These are phyloP conservation scores for Chelidonichthys spinosus DNA, from an alignment of 2,797 vertebrate genomes.

Conservation along the genomic window DNA sequence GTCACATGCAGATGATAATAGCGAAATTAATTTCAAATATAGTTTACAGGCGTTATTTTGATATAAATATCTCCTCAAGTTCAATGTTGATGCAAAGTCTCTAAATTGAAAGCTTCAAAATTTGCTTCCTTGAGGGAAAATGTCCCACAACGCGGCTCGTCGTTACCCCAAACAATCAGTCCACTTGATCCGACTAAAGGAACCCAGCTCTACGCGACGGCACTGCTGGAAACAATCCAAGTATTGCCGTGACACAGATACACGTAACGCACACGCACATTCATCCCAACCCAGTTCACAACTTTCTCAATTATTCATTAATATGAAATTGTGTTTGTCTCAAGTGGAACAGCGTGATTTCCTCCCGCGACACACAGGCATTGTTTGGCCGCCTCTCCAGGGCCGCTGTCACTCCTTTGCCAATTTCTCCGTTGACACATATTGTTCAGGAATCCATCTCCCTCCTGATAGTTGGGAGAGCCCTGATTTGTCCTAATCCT, in stretches of 20 bases:
- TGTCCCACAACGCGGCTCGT: constrained; percentile 21
- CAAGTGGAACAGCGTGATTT: constrained; percentile 85
- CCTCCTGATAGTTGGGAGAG: constrained; percentile 80
- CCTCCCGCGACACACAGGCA: constrained; percentile 74
- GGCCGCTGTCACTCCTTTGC: constrained; percentile 72
- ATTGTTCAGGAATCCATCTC: constrained; percentile 82
- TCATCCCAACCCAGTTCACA: constrained; percentile 81
- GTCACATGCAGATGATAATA: background rate
- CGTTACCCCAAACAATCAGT: constrained; percentile 52
- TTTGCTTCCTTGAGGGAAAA: constrained; percentile 1
- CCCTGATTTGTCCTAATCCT: constrained; percentile 84
- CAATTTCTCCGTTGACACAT: constrained; percentile 82
- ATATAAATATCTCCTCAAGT: constrained; percentile 1
- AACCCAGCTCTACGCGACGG: constrained; percentile 23
- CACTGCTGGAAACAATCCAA: constrained; percentile 67
- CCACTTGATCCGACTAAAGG: constrained; percentile 49
- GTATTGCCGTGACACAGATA: constrained; percentile 80
- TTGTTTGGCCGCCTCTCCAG: constrained; percentile 75
- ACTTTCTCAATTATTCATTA: constrained; percentile 88
- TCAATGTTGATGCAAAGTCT: background rate
- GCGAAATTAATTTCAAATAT: constrained; percentile 9
- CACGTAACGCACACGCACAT: constrained; percentile 68
- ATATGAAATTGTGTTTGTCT: constrained; percentile 88
- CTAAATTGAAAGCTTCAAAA: background rate
- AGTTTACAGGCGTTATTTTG: background rate